These are phyloP conservation scores for Megaceryle torquata DNA, from an alignment of 2,113 vertebrate species.

Conservation along the genomic window DNA sequence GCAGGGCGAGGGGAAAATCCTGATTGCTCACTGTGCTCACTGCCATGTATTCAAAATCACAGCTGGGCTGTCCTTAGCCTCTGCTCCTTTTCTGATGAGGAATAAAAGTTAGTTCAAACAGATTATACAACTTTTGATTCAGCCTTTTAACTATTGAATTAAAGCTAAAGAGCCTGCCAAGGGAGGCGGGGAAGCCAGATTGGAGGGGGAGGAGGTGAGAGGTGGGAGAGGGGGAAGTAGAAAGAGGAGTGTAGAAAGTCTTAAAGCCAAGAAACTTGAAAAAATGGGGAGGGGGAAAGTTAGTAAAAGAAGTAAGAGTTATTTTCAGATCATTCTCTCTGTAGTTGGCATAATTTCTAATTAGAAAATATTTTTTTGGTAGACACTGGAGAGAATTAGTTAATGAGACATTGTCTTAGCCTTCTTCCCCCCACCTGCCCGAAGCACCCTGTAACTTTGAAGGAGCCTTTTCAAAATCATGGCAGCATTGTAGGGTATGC, in stretches of 20 bases:
- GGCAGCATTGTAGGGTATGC: not conserved
- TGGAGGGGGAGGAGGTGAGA: constrained; percentile 84
- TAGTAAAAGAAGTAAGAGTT: constrained; percentile 73
- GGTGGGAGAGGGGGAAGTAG: constrained; percentile 78
- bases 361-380: constrained; percentile 69
- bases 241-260: constrained; percentile 74
- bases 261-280: constrained; percentile 79
- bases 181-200: constrained; percentile 81
- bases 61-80: not conserved
- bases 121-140: constrained; percentile 79
- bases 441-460: not conserved
- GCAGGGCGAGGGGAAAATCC: fast-evolving
- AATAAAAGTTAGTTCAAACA: constrained; percentile 74
- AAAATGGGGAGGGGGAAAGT: constrained; percentile 3
- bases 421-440: not conserved
- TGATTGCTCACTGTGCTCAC: not conserved
- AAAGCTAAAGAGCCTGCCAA: constrained; percentile 79
- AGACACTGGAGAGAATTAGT: constrained; percentile 46
- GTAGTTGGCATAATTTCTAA: constrained; percentile 64
- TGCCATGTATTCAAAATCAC: not conserved
- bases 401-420: constrained; percentile 30
- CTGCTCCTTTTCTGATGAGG: not conserved
- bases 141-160: constrained; percentile 80
- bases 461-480: constrained; percentile 23
- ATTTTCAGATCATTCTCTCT: constrained; percentile 64